Base-by-base conservation (phyloP, 1,140 invertebrate genomes). In the Oncopodura yosiiana region DNA sequence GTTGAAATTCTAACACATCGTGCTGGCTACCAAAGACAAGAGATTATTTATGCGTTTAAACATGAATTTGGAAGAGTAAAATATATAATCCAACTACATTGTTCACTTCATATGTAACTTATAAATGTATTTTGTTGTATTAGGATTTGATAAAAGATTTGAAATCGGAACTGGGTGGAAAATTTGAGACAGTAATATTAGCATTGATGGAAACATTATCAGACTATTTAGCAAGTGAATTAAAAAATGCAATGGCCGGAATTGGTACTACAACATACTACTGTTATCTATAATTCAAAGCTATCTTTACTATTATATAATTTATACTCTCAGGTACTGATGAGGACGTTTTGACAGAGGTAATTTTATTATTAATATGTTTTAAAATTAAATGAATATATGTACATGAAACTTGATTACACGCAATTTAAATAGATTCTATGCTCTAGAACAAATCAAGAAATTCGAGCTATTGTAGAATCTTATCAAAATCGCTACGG, bases 151-250 rank as follows among this genome's bases (percentile, higher is more conserved):
- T 83, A 24, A 78, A 79, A 41, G 83, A 87, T 62, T 66, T 88
- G 18, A 83, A 84, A 66, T 79, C 78, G 21, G 85, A 88, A 66
- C 67, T 87, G 36, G 77, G 80, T 43, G 85, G 84, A 27, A 79
- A 84, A 66, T 86, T 86, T 67, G 83, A 87, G 67, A 80, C 85
- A 66, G 77, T 86, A 16, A 81, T 88, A 44, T 68, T 85, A 11
- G 84, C 81, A 0, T 67, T 88, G 36, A 81, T 86, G 79, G 71
- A 74, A 61, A 77, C 79, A 0, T 80, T 82, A 0, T 74, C 75
- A 45, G 77, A 83, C 48, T 87, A 83, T 68, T 73, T 86, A 39
- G 83, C 81, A 63, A 73, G 78, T 64, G 76, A 86, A 66, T 69
- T 87, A 43, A 69, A 84, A 58, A 72, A 78, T 34, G 81, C 84